Conservation (phyloP, 1,140 invertebrate species). For the Drosophila mauritiana region DNA sequence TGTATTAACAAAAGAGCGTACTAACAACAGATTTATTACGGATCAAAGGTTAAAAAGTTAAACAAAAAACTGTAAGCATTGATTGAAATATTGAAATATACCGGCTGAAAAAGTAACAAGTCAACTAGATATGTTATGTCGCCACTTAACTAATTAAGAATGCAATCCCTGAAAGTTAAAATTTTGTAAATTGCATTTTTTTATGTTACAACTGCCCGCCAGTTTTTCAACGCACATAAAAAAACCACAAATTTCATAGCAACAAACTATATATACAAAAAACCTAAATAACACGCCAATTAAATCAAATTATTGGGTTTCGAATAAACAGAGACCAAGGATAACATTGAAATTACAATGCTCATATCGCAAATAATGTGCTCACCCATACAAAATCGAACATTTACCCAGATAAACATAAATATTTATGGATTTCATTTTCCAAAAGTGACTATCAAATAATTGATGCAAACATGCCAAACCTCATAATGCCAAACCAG, state of each 20-base stretch:
- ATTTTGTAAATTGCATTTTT: too few relatives aligned
- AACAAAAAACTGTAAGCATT: neutral
- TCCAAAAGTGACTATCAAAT: slow-evolving; percentile 36
- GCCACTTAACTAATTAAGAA: too few relatives aligned
- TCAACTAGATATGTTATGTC: neutral
- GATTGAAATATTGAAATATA: neutral
- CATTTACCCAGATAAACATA: slow-evolving; percentile 28
- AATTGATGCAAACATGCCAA: slow-evolving; percentile 32
- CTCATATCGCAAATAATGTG: slow-evolving; percentile 4
- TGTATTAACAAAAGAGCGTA: slow-evolving; percentile 23
- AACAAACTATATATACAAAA: neutral
- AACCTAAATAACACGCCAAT: neutral
- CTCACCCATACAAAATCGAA: slow-evolving; percentile 20
- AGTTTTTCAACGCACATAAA: too few relatives aligned
- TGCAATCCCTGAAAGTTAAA: too few relatives aligned
- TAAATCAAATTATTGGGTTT: slow-evolving; percentile 10
- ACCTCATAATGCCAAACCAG: slow-evolving; percentile 24
- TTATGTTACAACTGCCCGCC: too few relatives aligned
- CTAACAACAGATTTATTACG: neutral
- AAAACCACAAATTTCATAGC: too few relatives aligned
- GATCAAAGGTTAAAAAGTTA: slow-evolving; percentile 21
- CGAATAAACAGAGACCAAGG: neutral
- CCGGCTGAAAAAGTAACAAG: neutral
- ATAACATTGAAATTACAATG: slow-evolving; percentile 25
- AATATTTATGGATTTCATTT: slow-evolving; percentile 32